Conservation (phyloP, 2,888 invertebrate species). For the Phortica magna region DNA sequence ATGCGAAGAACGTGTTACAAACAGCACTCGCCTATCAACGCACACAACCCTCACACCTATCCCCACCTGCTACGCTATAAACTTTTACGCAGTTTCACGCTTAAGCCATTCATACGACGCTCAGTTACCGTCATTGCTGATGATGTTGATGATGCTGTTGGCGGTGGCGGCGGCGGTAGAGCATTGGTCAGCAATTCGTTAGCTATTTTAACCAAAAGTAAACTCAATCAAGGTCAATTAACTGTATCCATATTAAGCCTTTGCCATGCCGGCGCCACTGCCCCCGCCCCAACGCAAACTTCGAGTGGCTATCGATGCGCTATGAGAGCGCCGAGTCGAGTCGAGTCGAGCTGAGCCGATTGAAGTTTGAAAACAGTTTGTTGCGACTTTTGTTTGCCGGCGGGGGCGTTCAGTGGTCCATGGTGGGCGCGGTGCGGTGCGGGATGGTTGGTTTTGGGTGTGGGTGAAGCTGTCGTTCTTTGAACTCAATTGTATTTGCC, state of each 20-base stretch:
- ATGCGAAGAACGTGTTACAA: conserved; percentile 9
- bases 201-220: conserved; percentile 53
- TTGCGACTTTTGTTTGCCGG: conserved; percentile 60
- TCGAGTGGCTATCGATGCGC: conserved; percentile 53
- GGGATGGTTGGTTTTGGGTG: background rate
- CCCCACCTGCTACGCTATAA: background rate
- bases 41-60: background rate
- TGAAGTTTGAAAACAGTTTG: conserved; percentile 31
- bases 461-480: conserved; percentile 54
- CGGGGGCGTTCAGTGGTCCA: background rate
- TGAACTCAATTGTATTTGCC: conserved; percentile 53
- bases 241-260: conserved; percentile 71
- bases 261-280: conserved; percentile 13
- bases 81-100: background rate
- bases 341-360: conserved; percentile 24
- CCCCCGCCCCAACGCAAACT: too few species aligned
- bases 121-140: too few species aligned
- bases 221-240: conserved; percentile 76
- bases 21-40: background rate
- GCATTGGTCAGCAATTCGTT: background rate
- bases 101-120: background rate
- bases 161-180: background rate
- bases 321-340: conserved; percentile 48
- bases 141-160: background rate
- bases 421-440: background rate